Conservation (phyloP, 2,113 vertebrate species). For the Muscicapa adusta region DNA sequence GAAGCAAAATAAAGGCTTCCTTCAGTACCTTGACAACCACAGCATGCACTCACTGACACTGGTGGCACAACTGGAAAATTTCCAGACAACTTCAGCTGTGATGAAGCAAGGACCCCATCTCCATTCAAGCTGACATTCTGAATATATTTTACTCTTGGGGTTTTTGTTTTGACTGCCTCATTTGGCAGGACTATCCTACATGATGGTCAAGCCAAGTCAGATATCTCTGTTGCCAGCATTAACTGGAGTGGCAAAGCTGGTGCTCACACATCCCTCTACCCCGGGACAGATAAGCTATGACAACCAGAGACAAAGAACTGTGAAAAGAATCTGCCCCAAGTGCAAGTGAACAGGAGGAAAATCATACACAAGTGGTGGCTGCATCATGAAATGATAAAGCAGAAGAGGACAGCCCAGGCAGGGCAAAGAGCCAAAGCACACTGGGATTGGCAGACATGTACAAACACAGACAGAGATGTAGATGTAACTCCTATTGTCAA, state of each 20-base stretch:
- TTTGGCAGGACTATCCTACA: not conserved
- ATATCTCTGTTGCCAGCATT: not conserved
- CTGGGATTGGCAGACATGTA: not conserved
- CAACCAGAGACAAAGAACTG: not conserved
- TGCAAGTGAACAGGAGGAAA: not conserved
- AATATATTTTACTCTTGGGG: not conserved
- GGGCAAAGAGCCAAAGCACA: not conserved
- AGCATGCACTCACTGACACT: not conserved
- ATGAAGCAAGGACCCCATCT: not conserved
- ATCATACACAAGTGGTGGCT: not conserved
- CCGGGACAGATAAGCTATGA: not conserved
- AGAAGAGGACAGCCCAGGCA: not conserved
- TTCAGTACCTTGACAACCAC: not conserved
- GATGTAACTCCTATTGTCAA: not conserved
- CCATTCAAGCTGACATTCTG: not conserved
- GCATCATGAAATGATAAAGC: not conserved
- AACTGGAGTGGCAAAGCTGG: not conserved
- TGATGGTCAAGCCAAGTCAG: not conserved
- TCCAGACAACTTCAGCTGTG: not conserved
- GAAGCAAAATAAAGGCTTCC: not conserved
- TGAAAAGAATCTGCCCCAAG: not conserved
- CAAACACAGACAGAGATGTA: not conserved
- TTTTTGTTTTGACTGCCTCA: not conserved
- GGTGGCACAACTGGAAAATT: not conserved
- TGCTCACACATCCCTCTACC: not conserved